Evolutionary conservation across 2,113 vertebrate species (phyloP), one percentile per base, ranked within the genome.

Genomic region (Loxodonta africana): DNA sequence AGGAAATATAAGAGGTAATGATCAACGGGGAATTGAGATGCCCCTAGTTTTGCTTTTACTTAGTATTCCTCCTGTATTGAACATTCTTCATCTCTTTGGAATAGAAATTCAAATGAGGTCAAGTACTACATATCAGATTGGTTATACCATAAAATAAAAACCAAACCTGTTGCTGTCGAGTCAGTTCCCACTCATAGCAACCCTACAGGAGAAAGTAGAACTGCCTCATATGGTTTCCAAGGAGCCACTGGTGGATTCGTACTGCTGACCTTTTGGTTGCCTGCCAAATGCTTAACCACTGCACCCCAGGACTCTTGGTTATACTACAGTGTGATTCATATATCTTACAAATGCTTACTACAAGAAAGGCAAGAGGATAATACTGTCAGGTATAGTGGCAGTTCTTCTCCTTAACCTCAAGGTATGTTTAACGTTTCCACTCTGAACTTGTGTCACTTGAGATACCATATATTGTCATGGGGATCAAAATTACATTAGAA

Each of bases 31-130:
- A 60, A 88, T 18, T 20, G 78, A 63, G 18, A 77, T 65, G 20
- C 41, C 30, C 17, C 15, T 76, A 15, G 2, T 85, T 77, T 86
- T 65, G 28, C 18, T 53, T 86, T 69, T 21, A 6, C 62, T 93
- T 91, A 83, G 4, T 83, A 21, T 92, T 77, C 37, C 1, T 80
- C n/a, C 8, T 26, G 7, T 76, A 74, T 21, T 30, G 48, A 74
- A 23, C 4, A 26, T 67, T 65, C 48, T 18, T 33, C 60, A n/a
- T 96, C 25, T 62, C 37, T 88, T 78, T 63, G 65, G 21, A 94
- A 90, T 53, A 91, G 63, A 95, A 83, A 90, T 84, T 91, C 46
- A 94, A 86, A 67, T 69, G 26, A 88, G 71, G 41, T 89, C 37
- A 82, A 67, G 30, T 73, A 41, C 80, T 74, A 6, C 9, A 30